Base-by-base conservation (phyloP, 2,797 vertebrate species). In the Notoglanidium macrostoma region DNA sequence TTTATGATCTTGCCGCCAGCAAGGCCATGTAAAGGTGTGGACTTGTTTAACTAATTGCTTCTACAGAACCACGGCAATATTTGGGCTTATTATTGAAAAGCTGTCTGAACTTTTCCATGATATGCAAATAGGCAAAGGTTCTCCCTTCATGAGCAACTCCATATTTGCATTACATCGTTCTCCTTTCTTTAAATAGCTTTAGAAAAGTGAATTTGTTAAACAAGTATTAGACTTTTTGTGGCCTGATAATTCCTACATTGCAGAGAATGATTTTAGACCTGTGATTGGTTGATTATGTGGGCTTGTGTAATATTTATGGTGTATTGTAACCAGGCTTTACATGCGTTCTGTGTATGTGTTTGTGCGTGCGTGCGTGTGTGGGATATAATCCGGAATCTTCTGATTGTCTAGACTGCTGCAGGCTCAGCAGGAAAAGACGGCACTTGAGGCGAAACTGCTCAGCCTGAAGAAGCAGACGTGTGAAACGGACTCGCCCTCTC, bases 351-450 rank as follows among this genome's bases (percentile, higher is more conserved):
- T 83, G 46, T 40, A 7, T 73, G 29, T 72, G 49, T 84, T 10
- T 86, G 32, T 87, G 26, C 40, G 78, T 83, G 23, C 70, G 40
- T 87, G n/a, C 51, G 77, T 57, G 49, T 82, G 5, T 87, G 3
- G 73, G 23, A 76, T 77, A 40, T 83, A 63, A 68, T 86, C 17
- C 21, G 73, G 21, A 88, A 72, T 87, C 77, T 67, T 89, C 57
- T 54, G 2, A 86, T 44, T 65, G 4, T 84, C 87, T 68, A 99
- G 98, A 92, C 94, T 99, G 51, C 89, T 96, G 90, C 96, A 96
- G 93, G 95, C 96, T 46, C 95, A 94, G 86, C 91, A 94, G 93
- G 97, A 97, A 92, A 97, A 96, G 86, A 96, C 96, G 14, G 95
- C 96, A 61, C 93, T 96, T 6, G 96, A 98, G 88, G 94, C 94